phyloP scores from a whole-genome alignment of 1,140 invertebrate species.

The Orius insidiosus region DNA sequence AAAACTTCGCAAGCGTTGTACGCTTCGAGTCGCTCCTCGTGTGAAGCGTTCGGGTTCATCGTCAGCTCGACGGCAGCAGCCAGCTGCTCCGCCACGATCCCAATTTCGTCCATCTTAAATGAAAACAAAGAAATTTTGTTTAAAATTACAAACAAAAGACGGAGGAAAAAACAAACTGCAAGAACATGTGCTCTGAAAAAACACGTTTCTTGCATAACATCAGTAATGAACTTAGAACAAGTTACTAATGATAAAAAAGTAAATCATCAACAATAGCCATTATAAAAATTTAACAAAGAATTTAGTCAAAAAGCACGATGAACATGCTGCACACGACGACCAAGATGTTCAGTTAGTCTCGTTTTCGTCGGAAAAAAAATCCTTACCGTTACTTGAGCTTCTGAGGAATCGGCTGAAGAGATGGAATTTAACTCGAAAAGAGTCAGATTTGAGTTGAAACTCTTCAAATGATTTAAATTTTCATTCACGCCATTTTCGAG shows the following conservation, averaged over 20 bases:
- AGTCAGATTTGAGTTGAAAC: too few relatives aligned
- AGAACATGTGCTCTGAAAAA: neutral
- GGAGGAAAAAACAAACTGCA: neutral
- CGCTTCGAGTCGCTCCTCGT: conserved; percentile 53
- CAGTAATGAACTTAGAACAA: neutral
- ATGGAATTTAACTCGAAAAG: too few relatives aligned
- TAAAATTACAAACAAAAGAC: neutral
- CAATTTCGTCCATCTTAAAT: conserved; percentile 19
- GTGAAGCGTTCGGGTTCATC: conserved; percentile 51
- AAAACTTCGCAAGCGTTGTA: conserved; percentile 68
- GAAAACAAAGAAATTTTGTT: neutral
- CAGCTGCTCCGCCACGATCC: conserved; percentile 47
- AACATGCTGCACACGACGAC: too few relatives aligned
- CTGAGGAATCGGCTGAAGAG: too few relatives aligned
- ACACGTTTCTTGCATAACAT: too few relatives aligned
- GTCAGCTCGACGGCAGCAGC: conserved; percentile 61
- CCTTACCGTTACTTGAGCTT: too few relatives aligned
- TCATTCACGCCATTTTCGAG: too few relatives aligned
- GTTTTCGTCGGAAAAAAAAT: too few relatives aligned
- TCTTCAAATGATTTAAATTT: too few relatives aligned
- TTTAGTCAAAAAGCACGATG: too few relatives aligned
- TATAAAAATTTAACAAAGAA: neutral
- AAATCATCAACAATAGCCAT: neutral
- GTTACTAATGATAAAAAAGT: neutral
- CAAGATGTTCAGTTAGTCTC: too few relatives aligned